Conservation (phyloP, 1,140 invertebrate species). For the Drosophila seguyi region DNA sequence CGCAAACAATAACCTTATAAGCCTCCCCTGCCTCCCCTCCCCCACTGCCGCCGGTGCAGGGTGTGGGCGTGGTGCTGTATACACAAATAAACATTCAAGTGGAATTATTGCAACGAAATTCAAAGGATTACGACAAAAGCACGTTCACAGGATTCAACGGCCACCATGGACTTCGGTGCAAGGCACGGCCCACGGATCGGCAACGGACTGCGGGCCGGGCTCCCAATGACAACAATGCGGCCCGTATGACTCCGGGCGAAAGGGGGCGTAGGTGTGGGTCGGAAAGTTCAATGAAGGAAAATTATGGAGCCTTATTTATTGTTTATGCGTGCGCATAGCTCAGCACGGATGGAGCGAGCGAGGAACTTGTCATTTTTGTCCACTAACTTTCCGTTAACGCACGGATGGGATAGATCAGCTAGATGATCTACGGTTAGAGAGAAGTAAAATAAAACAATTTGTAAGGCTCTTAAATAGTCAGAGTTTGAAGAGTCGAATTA, state of each 20-base stretch:
- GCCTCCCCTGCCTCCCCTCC: background rate
- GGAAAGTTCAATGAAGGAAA: slow-evolving; percentile 80
- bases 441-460: background rate
- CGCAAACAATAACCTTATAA: slow-evolving; percentile 83
- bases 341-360: slow-evolving; percentile 10
- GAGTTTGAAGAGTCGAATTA: background rate
- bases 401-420: background rate
- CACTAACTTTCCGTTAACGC: slow-evolving; percentile 8
- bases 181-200: slow-evolving; percentile 67
- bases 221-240: slow-evolving; percentile 81
- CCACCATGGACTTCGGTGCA: slow-evolving; percentile 64
- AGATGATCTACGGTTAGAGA: background rate
- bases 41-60: background rate
- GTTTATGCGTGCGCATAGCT: slow-evolving; percentile 83
- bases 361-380: slow-evolving; percentile 55
- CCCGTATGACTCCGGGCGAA: slow-evolving; percentile 31
- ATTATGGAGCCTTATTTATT: slow-evolving; percentile 84
- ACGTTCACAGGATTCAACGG: slow-evolving; percentile 81
- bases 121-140: slow-evolving; percentile 85
- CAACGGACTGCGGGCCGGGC: slow-evolving; percentile 56
- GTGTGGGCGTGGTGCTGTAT: slow-evolving; percentile 66
- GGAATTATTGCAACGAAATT: slow-evolving; percentile 85
- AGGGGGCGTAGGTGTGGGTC: slow-evolving; percentile 9
- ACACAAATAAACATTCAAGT: slow-evolving; percentile 84
- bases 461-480: background rate